Conservation (phyloP, 2,797 vertebrate genomes). For the Hippocampus kuda region DNA sequence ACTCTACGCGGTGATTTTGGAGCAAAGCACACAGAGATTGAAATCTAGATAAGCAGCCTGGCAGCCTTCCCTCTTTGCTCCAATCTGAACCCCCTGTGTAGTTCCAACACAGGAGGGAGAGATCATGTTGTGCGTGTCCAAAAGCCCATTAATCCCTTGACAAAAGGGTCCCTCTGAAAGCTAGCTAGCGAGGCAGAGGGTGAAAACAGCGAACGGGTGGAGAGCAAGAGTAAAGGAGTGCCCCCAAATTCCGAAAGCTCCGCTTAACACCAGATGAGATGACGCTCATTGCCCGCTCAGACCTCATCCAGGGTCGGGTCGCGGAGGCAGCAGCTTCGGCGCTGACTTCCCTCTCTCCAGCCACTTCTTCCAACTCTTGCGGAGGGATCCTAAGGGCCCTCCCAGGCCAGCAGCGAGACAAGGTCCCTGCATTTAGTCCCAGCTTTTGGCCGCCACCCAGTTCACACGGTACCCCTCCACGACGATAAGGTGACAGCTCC, state of each 20-base stretch:
- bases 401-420: too few species aligned
- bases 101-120: slow-evolving; percentile 44
- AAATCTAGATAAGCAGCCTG: slow-evolving; percentile 31
- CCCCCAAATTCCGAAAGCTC: slow-evolving; percentile 36
- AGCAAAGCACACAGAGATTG: slow-evolving; percentile 30
- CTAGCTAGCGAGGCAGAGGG: slow-evolving; percentile 29
- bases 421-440: too few species aligned
- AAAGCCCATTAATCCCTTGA: slow-evolving; percentile 54
- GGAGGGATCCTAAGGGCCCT: too few species aligned
- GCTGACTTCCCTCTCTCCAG: too few species aligned
- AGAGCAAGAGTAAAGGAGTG: slow-evolving; percentile 43
- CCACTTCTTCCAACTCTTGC: too few species aligned
- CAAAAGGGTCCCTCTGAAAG: slow-evolving; percentile 51
- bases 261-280: slow-evolving; percentile 46
- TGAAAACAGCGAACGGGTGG: slow-evolving; percentile 49
- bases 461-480: too few species aligned
- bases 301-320: background rate
- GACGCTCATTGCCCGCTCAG: slow-evolving; percentile 19
- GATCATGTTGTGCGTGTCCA: slow-evolving; percentile 42
- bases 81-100: slow-evolving; percentile 52
- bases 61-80: slow-evolving; percentile 47
- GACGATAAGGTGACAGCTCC: too few species aligned
- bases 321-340: too few species aligned
- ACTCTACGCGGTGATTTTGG: slow-evolving; percentile 34
- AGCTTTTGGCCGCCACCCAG: too few species aligned